Percentiles rank a stretch among this genome's conserved stretches.
phyloP scores from a whole-genome alignment of 23 tunicate species.

The Styela plicata region DNA sequence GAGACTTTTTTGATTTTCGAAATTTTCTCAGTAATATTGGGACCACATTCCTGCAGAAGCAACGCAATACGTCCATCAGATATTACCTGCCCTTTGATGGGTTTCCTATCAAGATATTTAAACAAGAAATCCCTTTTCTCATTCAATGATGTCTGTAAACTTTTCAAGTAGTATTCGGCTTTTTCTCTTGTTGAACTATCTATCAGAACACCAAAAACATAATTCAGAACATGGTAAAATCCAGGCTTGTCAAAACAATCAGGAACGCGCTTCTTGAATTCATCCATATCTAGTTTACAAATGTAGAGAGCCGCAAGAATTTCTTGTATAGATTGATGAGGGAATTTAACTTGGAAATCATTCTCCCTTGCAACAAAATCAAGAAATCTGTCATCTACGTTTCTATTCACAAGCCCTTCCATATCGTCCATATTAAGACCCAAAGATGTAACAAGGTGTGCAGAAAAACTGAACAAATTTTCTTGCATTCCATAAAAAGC shows the following conservation, averaged over 20 bases:
- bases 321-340: neutral
- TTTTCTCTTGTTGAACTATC: neutral
- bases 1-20: too few species aligned
- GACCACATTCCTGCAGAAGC: neutral
- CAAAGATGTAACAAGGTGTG: neutral
- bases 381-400: neutral
- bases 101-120: neutral
- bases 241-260: neutral
- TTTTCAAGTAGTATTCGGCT: neutral
- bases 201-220: neutral
- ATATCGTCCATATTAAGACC: neutral
- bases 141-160: neutral
- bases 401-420: neutral
- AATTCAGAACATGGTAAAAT: neutral
- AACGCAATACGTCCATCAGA: neutral
- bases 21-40: neutral
- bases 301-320: constrained; percentile 1
- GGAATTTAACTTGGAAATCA: neutral
- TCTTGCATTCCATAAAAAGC: constrained; percentile 1
- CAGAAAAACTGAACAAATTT: neutral
- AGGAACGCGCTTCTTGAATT: neutral
- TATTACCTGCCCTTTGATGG: neutral
- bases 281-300: neutral
- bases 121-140: neutral
- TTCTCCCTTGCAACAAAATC: neutral